phyloP scores from a whole-genome alignment of 2,113 vertebrate genomes.

The Stomatorhinus ivindoensis region DNA sequence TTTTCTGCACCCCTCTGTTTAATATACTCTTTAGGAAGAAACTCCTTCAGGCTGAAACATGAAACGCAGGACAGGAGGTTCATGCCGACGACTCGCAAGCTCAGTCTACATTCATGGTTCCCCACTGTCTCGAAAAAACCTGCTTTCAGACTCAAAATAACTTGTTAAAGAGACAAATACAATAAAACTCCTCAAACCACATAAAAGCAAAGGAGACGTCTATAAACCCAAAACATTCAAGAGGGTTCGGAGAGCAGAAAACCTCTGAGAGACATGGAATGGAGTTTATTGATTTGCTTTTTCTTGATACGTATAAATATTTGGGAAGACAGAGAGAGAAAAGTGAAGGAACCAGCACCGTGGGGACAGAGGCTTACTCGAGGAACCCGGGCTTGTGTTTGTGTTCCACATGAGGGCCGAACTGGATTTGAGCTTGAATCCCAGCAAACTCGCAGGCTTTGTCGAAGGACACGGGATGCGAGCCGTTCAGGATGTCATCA shows the following conservation, averaged over 20 bases:
- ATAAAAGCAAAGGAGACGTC: neutral
- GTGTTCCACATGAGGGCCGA: conserved; percentile 93
- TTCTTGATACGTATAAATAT: neutral
- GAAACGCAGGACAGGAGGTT: conserved; percentile 25
- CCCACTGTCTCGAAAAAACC: neutral
- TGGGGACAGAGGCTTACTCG: conserved; percentile 69
- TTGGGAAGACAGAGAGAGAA: neutral
- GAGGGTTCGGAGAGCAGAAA: neutral
- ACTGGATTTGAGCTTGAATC: conserved; percentile 98
- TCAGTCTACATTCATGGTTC: conserved; percentile 36
- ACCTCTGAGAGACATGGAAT: neutral
- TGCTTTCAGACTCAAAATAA: conserved; percentile 25
- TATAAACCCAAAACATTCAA: neutral
- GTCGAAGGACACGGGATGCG: conserved; percentile 96
- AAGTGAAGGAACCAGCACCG: conserved; percentile 8
- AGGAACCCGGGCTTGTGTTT: conserved; percentile 98
- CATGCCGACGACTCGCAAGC: neutral
- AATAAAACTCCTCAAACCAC: neutral
- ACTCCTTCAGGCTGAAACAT: conserved; percentile 66
- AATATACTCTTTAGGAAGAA: conserved; percentile 70
- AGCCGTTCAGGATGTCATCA: conserved; percentile 97
- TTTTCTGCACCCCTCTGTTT: conserved; percentile 70
- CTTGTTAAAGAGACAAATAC: neutral
- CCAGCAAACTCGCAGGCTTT: conserved; percentile 96
- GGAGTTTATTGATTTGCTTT: neutral